phyloP scores from a whole-genome alignment of 2,888 invertebrate genomes.

The Microplitis deprimator region DNA sequence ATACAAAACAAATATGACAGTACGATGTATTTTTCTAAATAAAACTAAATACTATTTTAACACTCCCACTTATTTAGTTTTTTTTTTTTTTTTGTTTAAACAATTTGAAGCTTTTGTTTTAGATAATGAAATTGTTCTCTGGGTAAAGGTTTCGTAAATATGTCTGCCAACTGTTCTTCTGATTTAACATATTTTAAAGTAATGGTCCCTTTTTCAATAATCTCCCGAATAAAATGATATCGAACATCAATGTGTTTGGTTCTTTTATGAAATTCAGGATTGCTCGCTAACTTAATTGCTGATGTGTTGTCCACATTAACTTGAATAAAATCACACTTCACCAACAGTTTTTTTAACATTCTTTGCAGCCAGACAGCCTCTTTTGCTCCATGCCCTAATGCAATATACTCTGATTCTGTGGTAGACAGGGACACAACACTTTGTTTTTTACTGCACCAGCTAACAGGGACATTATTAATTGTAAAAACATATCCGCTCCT shows the following conservation, averaged over 20 bases:
- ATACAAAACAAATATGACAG: too few species aligned
- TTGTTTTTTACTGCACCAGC: constrained; percentile 34
- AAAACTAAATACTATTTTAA: too few species aligned
- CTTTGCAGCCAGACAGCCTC: constrained; percentile 13
- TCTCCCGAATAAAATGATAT: constrained; percentile 11
- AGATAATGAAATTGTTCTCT: neutral
- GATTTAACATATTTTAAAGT: constrained; percentile 22
- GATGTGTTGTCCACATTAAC: constrained; percentile 3
- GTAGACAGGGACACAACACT: constrained; percentile 32
- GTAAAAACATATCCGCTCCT: constrained; percentile 32
- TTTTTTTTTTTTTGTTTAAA: too few species aligned
- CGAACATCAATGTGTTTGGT: constrained; percentile 14
- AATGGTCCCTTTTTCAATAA: neutral
- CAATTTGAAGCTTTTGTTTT: neutral
- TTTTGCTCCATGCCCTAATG: neutral
- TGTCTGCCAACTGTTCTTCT: constrained; percentile 39
- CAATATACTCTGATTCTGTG: constrained; percentile 35
- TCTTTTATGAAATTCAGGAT: constrained; percentile 3
- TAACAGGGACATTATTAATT: constrained; percentile 15
- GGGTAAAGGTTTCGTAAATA: constrained; percentile 13
- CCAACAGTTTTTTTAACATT: neutral
- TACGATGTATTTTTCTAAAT: too few species aligned
- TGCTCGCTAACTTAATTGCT: constrained; percentile 6
- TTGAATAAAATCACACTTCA: neutral
- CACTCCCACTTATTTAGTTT: neutral